A percentile compares a stretch with the other conserved stretches of the same genome.
Conservation (phyloP, 2,113 vertebrate genomes). For the Sula dactylatra region DNA sequence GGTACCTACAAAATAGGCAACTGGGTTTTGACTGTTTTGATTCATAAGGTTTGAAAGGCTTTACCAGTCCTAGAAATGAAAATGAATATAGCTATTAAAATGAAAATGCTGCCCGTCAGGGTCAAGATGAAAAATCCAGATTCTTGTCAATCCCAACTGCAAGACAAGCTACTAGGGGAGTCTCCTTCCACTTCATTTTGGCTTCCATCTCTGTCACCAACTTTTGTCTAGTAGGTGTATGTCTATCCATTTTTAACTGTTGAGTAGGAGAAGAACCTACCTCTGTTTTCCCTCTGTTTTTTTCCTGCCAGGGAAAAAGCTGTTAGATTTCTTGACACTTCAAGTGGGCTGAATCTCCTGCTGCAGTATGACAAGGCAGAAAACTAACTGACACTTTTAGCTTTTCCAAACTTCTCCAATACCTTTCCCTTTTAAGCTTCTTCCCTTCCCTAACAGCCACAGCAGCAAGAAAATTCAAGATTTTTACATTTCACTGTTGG, state of each 20-base stretch:
- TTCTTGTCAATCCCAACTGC: background rate
- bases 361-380: background rate
- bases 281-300: background rate
- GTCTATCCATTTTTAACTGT: conserved; percentile 7
- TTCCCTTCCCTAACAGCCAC: background rate
- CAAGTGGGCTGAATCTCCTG: conserved; percentile 16
- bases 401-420: background rate
- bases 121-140: background rate
- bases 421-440: background rate
- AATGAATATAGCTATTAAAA: background rate
- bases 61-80: background rate
- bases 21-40: background rate
- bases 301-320: background rate
- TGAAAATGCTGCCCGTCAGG: background rate
- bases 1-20: background rate
- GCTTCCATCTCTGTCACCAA: background rate
- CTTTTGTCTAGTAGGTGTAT: background rate
- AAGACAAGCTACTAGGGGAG: background rate
- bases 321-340: background rate
- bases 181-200: background rate
- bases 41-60: background rate
- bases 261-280: conserved; percentile 7
- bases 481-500: background rate
- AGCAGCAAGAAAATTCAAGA: background rate
- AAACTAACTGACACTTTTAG: background rate